Evolutionary conservation across 2,888 invertebrate genomes (phyloP).

Genomic region (Therioaphis trifolii): DNA sequence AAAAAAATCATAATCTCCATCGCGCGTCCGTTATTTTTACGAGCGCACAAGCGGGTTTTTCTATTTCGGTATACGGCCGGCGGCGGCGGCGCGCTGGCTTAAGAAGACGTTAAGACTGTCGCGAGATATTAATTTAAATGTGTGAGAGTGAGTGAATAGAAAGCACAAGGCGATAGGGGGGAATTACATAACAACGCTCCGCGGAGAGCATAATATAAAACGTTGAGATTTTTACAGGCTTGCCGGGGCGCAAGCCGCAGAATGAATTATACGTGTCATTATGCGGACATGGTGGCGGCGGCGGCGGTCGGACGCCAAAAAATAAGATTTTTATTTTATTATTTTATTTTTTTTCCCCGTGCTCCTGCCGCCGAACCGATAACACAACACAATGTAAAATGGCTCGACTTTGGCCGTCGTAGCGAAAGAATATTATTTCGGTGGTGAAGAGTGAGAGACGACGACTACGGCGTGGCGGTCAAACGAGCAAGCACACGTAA

Average conservation of each 20-base stretch:
- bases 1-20: slow-evolving; percentile 43
- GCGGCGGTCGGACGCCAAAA: slow-evolving; percentile 50
- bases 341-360: neutral
- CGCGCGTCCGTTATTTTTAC: slow-evolving; percentile 55
- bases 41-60: slow-evolving; percentile 58
- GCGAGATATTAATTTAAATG: slow-evolving; percentile 58
- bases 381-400: slow-evolving; percentile 19
- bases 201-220: slow-evolving; percentile 38
- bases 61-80: slow-evolving; percentile 46
- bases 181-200: slow-evolving; percentile 38
- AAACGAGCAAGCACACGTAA: neutral
- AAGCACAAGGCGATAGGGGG: neutral
- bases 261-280: slow-evolving; percentile 45
- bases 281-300: slow-evolving; percentile 11
- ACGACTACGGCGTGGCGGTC: neutral
- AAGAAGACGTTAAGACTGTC: slow-evolving; percentile 61
- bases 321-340: slow-evolving; percentile 26
- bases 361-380: slow-evolving; percentile 8
- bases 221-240: slow-evolving; percentile 58
- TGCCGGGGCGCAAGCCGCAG: neutral
- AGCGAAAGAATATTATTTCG: neutral
- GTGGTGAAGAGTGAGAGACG: no score
- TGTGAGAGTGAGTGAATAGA: slow-evolving; percentile 14
- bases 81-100: slow-evolving; percentile 34
- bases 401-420: neutral